A percentile compares a stretch with the other conserved stretches of the same genome.
These are phyloP conservation scores for Tamandua tetradactyla DNA, from an alignment of 2,797 vertebrate species.

Conservation along the genomic window DNA sequence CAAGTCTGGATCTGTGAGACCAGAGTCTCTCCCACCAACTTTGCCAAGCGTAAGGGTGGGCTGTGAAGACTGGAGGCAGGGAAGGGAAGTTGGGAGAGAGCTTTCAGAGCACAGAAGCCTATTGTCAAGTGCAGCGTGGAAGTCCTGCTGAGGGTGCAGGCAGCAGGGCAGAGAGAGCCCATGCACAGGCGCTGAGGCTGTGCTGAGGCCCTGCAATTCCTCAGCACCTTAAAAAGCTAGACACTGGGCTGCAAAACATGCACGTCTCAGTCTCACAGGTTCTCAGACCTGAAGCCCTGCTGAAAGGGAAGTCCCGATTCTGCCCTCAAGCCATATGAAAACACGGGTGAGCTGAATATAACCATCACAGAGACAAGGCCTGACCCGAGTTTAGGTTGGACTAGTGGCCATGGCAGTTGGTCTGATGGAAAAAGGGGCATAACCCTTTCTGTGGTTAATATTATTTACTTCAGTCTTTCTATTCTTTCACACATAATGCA, in stretches of 20 bases:
- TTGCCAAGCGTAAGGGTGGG: not conserved
- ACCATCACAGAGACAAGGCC: not conserved
- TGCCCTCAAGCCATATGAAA: not conserved
- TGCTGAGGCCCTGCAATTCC: too few relatives aligned
- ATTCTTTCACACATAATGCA: not conserved
- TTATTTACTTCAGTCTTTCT: not conserved
- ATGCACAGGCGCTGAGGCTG: not conserved
- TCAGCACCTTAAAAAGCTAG: not conserved
- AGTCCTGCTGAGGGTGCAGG: not conserved
- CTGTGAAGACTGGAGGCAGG: not conserved
- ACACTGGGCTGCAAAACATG: not conserved
- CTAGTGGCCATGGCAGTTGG: fast-evolving
- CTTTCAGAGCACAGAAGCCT: not conserved
- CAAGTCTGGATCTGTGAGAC: not conserved
- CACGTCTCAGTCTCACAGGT: not conserved
- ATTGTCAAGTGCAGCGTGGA: not conserved
- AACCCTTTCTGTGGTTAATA: not conserved
- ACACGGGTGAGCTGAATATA: not conserved
- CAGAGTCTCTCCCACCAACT: not conserved
- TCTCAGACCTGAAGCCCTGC: not conserved
- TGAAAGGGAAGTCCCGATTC: not conserved
- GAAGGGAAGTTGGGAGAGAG: not conserved
- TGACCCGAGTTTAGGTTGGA: not conserved
- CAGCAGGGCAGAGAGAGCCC: not conserved
- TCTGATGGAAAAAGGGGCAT: not conserved